Base-by-base conservation (phyloP, 2,888 invertebrate species). In the Sarcophaga variegata region DNA sequence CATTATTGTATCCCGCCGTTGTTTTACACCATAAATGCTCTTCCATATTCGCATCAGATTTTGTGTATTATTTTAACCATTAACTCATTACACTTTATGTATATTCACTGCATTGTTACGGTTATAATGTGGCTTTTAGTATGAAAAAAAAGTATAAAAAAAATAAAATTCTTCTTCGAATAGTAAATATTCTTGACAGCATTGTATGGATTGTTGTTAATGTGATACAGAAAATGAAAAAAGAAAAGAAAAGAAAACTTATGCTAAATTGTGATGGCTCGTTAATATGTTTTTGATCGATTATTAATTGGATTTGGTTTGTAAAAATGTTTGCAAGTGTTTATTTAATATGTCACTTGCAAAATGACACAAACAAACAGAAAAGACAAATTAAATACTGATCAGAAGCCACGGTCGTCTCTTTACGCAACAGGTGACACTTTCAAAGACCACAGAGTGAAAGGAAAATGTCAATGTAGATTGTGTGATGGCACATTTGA, bases 201-300 rank as follows among this genome's bases (percentile, higher is more conserved):
- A 66, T 72, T 72, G 54, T 64, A 47, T 70, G 37, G 37, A 37
- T 45, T 45, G 20, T 59, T 59, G 20, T 70, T 80, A 25, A 80
- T 66, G 54, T 37, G 60, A 59, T 45, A n/a, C 63, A 66, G 12
- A 54, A 14, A 70, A 54, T 8, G 37, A 37, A 22, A 22, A 22
- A 22, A 22, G 25, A 37, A 59, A 49, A 27, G 11, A 78, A 20
- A 66, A 11, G 17, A 12, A 70, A 14, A 62, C 47, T 59, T 37
- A 45, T 45, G 14, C 47, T 25, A 17, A 17, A 60, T 60, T 69
- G 47, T 4, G 69, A n/a, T 47, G 47, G 49, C 25, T 62, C 11
- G 64, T 85, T 77, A 76, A 85, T 69, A 72, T 77, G 77, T 72
- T 72, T 85, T 81, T 77, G 81, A 81, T 85, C 77, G 62, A 71